A percentile compares a stretch with the other conserved stretches of the same genome.
Evolutionary conservation across 2,888 invertebrate genomes (phyloP).

Genomic region (Drosophila fungiperda): DNA sequence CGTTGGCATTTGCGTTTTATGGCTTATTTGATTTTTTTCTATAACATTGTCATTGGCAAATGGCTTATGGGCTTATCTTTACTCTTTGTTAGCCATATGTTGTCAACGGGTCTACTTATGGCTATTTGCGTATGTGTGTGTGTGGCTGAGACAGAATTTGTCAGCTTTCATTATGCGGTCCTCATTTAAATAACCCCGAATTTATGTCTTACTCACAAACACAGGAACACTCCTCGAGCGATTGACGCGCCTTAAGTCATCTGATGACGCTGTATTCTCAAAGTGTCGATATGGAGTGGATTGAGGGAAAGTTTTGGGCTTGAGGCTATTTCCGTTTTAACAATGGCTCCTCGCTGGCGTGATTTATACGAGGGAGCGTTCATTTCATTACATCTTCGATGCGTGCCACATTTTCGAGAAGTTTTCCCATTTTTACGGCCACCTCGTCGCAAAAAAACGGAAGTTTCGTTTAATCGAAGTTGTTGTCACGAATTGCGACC

Average conservation of each 20-base stretch:
- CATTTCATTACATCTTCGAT: constrained; percentile 68
- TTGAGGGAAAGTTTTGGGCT: constrained; percentile 23
- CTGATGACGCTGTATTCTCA: constrained; percentile 27
- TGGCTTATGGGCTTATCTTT: constrained; percentile 19
- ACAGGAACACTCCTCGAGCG: constrained; percentile 48
- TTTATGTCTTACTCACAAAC: constrained; percentile 51
- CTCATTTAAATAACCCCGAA: constrained; percentile 74
- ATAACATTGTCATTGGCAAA: constrained; percentile 27
- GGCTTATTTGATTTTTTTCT: constrained; percentile 28
- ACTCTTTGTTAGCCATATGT: constrained; percentile 60
- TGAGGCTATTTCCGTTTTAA: constrained; percentile 69
- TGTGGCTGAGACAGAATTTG: background rate
- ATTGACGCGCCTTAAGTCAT: constrained; percentile 57
- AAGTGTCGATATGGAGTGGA: background rate
- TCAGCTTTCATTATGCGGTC: constrained; percentile 34
- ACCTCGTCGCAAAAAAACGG: constrained; percentile 41
- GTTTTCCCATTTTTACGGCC: constrained; percentile 37
- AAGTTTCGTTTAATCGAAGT: constrained; percentile 79
- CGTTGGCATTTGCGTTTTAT: constrained; percentile 27
- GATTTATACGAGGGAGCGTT: constrained; percentile 67
- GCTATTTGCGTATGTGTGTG: background rate
- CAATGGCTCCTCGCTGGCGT: constrained; percentile 66
- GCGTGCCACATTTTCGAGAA: constrained; percentile 46
- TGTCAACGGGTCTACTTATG: constrained; percentile 22
- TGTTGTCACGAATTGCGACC: constrained; percentile 72